Evolutionary conservation across 2,113 vertebrate species (phyloP).

Genomic region (Dipodomys merriami): DNA sequence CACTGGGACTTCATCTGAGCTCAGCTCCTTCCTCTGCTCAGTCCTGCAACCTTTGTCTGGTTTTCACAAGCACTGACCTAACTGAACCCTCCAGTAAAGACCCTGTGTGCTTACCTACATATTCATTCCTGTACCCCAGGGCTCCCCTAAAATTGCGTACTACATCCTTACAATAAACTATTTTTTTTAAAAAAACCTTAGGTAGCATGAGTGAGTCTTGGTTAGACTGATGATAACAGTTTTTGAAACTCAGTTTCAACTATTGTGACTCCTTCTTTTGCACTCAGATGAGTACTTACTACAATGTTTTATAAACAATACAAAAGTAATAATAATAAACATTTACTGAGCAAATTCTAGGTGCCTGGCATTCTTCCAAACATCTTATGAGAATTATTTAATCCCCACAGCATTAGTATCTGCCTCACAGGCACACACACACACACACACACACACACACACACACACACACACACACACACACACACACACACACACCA

Average conservation of each 20-base stretch:
- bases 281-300: background rate
- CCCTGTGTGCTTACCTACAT: background rate
- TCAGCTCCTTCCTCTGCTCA: background rate
- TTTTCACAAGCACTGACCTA: background rate
- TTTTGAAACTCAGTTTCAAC: background rate
- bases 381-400: background rate
- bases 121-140: background rate
- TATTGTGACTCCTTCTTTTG: background rate
- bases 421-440: too few species aligned
- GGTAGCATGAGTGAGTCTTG: background rate
- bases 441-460: too few species aligned
- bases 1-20: background rate
- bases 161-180: background rate
- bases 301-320: background rate
- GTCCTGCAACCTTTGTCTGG: background rate
- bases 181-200: background rate
- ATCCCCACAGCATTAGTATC: background rate
- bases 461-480: too few species aligned
- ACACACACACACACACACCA: too few species aligned
- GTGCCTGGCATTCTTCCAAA: background rate
- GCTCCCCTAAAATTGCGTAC: background rate
- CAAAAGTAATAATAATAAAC: constrained; percentile 1
- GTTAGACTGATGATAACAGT: background rate
- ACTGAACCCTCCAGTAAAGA: background rate
- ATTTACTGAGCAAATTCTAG: background rate